A percentile compares a stretch with the other conserved stretches of the same genome.
Evolutionary conservation across 2,797 vertebrate genomes (phyloP).

Genomic region (Botia kubotai): DNA sequence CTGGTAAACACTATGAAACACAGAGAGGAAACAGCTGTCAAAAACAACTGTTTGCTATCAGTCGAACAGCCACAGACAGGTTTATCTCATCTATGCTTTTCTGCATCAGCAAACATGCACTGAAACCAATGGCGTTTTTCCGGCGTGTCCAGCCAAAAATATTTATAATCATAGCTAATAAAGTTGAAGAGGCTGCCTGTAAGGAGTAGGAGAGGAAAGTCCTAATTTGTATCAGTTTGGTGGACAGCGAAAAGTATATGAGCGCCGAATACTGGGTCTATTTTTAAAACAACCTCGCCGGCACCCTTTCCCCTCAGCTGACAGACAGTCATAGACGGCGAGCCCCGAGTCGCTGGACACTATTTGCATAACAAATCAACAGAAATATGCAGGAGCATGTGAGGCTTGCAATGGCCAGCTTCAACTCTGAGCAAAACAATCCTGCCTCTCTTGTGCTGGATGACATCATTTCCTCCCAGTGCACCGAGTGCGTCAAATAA

Average conservation of each 20-base stretch:
- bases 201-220: slow-evolving; percentile 32
- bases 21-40: slow-evolving; percentile 52
- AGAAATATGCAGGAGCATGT: slow-evolving; percentile 43
- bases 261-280: slow-evolving; percentile 45
- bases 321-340: slow-evolving; percentile 44
- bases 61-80: slow-evolving; percentile 44
- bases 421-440: slow-evolving; percentile 51
- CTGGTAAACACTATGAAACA: slow-evolving; percentile 31
- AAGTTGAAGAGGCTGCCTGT: slow-evolving; percentile 21
- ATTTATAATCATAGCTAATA: slow-evolving; percentile 29
- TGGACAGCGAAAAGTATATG: slow-evolving; percentile 36
- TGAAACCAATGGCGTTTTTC: not conserved
- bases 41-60: slow-evolving; percentile 52
- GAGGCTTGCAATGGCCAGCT: slow-evolving; percentile 45
- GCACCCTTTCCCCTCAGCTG: slow-evolving; percentile 51
- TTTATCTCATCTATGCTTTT: slow-evolving; percentile 41
- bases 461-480: slow-evolving; percentile 67
- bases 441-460: slow-evolving; percentile 50
- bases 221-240: slow-evolving; percentile 41
- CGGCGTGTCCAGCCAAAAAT: not conserved
- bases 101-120: slow-evolving; percentile 5
- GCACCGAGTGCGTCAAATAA: slow-evolving; percentile 46
- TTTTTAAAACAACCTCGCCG: slow-evolving; percentile 57
- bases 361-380: slow-evolving; percentile 71
- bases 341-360: slow-evolving; percentile 28